Base-by-base conservation (phyloP, 2,797 vertebrate genomes). In the Eulemur mongoz region DNA sequence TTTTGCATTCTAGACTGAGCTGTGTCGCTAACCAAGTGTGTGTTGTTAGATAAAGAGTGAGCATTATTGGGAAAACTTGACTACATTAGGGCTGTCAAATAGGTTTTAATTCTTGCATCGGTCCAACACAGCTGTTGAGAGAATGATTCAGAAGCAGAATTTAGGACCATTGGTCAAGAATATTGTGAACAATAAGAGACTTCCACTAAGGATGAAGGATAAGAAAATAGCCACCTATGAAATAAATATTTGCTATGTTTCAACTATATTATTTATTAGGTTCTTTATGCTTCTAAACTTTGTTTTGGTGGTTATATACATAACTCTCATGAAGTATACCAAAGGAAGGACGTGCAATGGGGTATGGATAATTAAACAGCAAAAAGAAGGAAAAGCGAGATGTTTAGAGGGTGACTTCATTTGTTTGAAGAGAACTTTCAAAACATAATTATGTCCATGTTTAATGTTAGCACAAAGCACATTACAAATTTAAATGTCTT, bases 381-480 rank as follows among this genome's bases (percentile, higher is more conserved):
- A 82, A 89, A 96, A 97, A 78, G 70, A 85, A 92, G 38, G 32
- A 88, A 81, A 83, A 93, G 2, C 10, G 38, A 94, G 76, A 80
- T 5, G 0, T 78, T 91, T 89, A 86, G 63, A 92, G 61, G 94
- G 27, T 96, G 96, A 97, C 73, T 94, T 97, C 95, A 94, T 96
- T 96, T 97, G 95, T 96, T 95, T 93, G 70, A 95, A 89, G 63
- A 86, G 4, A 96, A 89, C 81, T 85, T 95, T 96, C 67, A 76
- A 95, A 95, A 95, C 59, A 93, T 86, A 96, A 94, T 89, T 72
- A 91, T 94, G 82, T 94, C 91, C 69, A 61, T 54, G 75, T 94
- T 97, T 96, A 93, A 93, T 86, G 70, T 93, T 94, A 83, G 69
- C 89, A 85, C 93, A 94, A 95, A 91, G 50, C 45, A 67, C 80